A percentile compares a stretch with the other conserved stretches of the same genome.
Conservation (phyloP, 1,140 invertebrate genomes). For the Xylocopa sonorina region DNA sequence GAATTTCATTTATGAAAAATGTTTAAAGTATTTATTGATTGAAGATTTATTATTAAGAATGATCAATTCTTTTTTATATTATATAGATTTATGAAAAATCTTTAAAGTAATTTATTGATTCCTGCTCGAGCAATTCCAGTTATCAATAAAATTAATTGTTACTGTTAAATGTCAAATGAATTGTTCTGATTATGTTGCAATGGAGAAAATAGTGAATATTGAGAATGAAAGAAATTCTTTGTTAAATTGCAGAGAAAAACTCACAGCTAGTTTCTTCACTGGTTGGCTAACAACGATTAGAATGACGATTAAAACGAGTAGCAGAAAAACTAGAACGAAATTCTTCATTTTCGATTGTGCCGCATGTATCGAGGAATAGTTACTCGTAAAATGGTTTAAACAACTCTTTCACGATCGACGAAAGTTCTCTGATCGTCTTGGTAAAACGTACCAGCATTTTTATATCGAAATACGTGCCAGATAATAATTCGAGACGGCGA, state of each 20-base stretch:
- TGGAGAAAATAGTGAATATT: too few relatives aligned
- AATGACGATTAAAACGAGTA: neutral
- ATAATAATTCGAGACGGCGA: conserved; percentile 34
- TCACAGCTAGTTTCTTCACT: conserved; percentile 27
- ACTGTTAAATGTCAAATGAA: neutral
- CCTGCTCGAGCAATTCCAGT: too few relatives aligned
- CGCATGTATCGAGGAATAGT: neutral
- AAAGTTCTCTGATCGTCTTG: conserved; percentile 24
- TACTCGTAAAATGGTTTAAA: too few relatives aligned
- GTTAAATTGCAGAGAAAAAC: conserved; percentile 1
- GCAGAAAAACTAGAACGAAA: conserved; percentile 25
- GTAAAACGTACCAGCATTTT: conserved; percentile 24
- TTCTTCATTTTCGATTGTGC: conserved; percentile 21
- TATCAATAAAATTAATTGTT: neutral
- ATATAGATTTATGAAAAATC: too few relatives aligned
- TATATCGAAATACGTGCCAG: conserved; percentile 57
- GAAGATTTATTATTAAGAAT: neutral
- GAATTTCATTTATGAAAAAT: neutral
- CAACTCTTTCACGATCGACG: too few relatives aligned
- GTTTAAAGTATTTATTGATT: neutral
- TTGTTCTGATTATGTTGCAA: too few relatives aligned
- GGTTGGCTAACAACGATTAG: neutral
- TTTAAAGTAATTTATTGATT: too few relatives aligned
- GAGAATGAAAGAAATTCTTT: too few relatives aligned
- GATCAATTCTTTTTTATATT: too few relatives aligned